These are phyloP conservation scores for Frankliniella intonsa DNA, from an alignment of 2,888 invertebrate species.

Conservation along the genomic window DNA sequence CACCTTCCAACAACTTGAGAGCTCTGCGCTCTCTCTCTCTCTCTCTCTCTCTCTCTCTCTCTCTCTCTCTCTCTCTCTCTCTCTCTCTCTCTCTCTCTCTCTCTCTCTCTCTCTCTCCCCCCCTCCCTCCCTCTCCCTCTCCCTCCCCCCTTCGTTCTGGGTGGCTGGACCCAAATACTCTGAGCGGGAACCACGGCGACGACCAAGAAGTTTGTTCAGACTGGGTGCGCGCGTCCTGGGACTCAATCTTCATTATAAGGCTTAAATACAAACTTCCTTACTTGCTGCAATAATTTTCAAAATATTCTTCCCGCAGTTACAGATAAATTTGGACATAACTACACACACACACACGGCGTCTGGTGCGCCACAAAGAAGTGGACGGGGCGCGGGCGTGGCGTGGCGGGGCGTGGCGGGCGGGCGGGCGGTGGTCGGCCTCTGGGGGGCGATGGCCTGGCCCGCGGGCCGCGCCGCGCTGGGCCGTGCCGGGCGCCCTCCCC, in stretches of 20 bases:
- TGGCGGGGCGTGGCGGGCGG: no score
- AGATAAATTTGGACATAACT: not conserved
- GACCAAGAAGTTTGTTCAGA: not conserved
- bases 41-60: conserved; percentile 13
- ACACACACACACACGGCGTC: not conserved
- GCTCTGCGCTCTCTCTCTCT: not conserved
- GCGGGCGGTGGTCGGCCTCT: not conserved
- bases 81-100: conserved; percentile 21
- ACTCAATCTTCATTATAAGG: not conserved
- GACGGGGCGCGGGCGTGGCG: not conserved
- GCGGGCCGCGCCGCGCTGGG: no score
- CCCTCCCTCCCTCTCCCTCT: not conserved
- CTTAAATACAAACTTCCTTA: no score
- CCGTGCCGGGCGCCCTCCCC: no score
- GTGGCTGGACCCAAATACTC: no score
- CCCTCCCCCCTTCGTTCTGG: not conserved
- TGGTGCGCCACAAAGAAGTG: not conserved
- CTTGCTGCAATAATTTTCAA: no score
- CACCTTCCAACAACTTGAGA: not conserved
- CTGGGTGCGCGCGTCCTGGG: not conserved
- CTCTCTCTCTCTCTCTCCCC: conserved; percentile 25
- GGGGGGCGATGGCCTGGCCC: no score
- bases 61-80: conserved; percentile 29
- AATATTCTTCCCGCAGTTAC: not conserved
- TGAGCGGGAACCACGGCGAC: not conserved